Percentiles rank a stretch among this genome's conserved stretches.
These are phyloP conservation scores for Leptodactylus fallax DNA, from an alignment of 2,797 vertebrate species.

Conservation along the genomic window DNA sequence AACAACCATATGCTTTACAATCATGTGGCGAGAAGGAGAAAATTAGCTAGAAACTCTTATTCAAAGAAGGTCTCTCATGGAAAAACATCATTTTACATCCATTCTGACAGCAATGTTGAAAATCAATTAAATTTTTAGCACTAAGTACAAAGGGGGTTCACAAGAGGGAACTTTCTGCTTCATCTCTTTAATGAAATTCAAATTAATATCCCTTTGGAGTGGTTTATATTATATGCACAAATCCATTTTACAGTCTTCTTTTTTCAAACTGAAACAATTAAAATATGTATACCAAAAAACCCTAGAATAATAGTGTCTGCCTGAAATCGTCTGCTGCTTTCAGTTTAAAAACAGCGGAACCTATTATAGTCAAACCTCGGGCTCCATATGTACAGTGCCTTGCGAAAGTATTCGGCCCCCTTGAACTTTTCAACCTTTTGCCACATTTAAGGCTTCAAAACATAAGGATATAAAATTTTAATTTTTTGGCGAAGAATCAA, in stretches of 20 bases:
- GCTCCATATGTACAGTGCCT: no score
- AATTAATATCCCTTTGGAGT: conserved; percentile 49
- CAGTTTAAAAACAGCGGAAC: no score
- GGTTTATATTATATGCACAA: conserved; percentile 46
- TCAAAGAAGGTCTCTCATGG: conserved; percentile 15
- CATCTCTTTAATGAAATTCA: conserved; percentile 49
- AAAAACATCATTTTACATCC: conserved; percentile 35
- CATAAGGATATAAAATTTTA: no score
- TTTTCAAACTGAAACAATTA: conserved; percentile 1
- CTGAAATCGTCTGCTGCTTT: no score
- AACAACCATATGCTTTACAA: conserved; percentile 15
- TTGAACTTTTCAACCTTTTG: no score
- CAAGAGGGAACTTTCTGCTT: conserved; percentile 43
- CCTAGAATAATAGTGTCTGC: background rate
- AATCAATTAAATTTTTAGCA: conserved; percentile 52
- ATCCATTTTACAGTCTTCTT: conserved; percentile 25
- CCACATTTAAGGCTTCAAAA: no score
- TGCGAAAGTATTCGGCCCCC: no score
- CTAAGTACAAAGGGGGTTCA: conserved; percentile 41
- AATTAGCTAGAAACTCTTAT: conserved; percentile 29
- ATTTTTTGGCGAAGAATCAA: no score
- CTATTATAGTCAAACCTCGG: no score
- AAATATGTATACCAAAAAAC: background rate
- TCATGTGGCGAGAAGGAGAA: background rate
- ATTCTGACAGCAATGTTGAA: conserved; percentile 42